These are phyloP conservation scores for Ambastaia sidthimunki DNA, from an alignment of 2,797 vertebrate genomes.

Conservation along the genomic window DNA sequence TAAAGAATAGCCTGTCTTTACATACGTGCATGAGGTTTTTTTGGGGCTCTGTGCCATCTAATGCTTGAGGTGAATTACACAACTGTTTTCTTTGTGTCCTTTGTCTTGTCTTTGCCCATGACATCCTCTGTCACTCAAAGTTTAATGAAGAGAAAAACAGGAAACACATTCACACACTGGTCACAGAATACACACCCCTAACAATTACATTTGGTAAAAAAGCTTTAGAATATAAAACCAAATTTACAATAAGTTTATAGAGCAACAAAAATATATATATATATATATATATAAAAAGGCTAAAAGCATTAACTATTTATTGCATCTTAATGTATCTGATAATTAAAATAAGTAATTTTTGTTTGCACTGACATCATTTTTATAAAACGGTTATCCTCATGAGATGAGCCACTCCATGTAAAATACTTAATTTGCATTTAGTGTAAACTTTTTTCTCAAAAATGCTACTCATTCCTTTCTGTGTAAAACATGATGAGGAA, in stretches of 20 bases:
- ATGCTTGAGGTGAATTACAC: background rate
- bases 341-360: too few relatives aligned
- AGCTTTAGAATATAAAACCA: background rate
- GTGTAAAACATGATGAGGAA: too few relatives aligned
- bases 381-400: too few relatives aligned
- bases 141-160: slow-evolving; percentile 26
- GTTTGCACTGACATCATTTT: too few relatives aligned
- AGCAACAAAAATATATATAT: background rate
- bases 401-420: too few relatives aligned
- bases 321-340: too few relatives aligned
- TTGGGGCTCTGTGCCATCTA: background rate
- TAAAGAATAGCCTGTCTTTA: slow-evolving; percentile 28
- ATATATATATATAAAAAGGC: background rate
- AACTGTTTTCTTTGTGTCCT: background rate
- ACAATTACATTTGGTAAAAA: background rate
- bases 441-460: too few relatives aligned
- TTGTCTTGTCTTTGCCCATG: background rate
- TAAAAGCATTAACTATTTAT: too few relatives aligned
- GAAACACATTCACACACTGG: background rate
- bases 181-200: background rate
- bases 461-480: too few relatives aligned
- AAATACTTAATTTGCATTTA: too few relatives aligned
- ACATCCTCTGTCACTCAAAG: slow-evolving; percentile 7
- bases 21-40: slow-evolving; percentile 9
- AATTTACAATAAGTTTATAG: background rate